These are phyloP conservation scores for Hybognathus amarus DNA, from an alignment of 2,797 vertebrate genomes.

Conservation along the genomic window DNA sequence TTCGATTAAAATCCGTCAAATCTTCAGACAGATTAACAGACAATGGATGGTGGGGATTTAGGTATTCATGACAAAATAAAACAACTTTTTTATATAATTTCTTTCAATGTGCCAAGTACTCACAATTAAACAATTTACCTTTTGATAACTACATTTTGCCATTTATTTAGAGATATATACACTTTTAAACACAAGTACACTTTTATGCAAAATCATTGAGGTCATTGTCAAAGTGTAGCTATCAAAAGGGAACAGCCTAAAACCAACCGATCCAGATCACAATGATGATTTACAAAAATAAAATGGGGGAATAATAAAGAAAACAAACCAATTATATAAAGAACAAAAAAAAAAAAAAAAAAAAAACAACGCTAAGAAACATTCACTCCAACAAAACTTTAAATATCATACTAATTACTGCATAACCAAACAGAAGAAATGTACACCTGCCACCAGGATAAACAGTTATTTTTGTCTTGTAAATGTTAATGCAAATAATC, in stretches of 20 bases:
- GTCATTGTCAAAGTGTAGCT: neutral
- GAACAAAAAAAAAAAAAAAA: neutral
- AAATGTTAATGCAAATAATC: conserved; percentile 51
- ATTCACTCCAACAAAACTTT: conserved; percentile 54
- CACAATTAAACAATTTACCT: neutral
- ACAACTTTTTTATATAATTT: neutral
- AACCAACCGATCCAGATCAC: neutral
- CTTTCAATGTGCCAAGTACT: neutral
- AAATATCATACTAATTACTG: conserved; percentile 47
- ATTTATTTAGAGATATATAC: neutral
- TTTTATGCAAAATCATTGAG: neutral
- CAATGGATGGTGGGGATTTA: neutral
- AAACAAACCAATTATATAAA: conserved; percentile 11
- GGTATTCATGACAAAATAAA: neutral
- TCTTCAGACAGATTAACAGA: neutral
- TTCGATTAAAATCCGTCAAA: neutral
- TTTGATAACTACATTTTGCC: conserved; percentile 28
- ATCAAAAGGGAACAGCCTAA: conserved; percentile 23
- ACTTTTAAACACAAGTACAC: neutral
- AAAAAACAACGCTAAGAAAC: conserved; percentile 43
- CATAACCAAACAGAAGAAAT: conserved; percentile 38
- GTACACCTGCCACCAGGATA: conserved; percentile 44
- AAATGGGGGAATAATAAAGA: neutral
- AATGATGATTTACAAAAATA: neutral
- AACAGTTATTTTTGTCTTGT: conserved; percentile 30